Conservation (phyloP, 1,140 invertebrate species). For the Zaprionus gabonicus region DNA sequence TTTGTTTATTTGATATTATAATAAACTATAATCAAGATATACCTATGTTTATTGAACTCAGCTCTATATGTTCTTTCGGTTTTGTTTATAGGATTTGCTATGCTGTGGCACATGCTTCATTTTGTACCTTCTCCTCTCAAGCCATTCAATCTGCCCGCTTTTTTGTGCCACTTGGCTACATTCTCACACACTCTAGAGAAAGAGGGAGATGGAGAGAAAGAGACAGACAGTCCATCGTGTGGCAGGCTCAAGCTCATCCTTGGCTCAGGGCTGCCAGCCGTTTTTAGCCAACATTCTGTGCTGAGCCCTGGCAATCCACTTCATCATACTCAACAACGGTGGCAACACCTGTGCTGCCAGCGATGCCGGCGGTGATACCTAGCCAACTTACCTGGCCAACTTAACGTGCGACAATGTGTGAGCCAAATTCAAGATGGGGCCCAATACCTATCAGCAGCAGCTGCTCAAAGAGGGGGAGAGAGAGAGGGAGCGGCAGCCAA, state of each 20-base stretch:
- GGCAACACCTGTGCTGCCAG: slow-evolving; percentile 57
- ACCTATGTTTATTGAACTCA: no score
- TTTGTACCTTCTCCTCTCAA: not conserved
- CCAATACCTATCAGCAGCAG: slow-evolving; percentile 55
- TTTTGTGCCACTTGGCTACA: slow-evolving; percentile 23
- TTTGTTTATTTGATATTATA: no score
- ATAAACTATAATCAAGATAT: no score
- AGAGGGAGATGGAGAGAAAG: not conserved
- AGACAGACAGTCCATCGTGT: slow-evolving; percentile 7
- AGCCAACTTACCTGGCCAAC: slow-evolving; percentile 46
- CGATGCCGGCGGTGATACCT: slow-evolving; percentile 22
- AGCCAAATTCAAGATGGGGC: slow-evolving; percentile 56
- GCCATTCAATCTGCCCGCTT: slow-evolving; percentile 4
- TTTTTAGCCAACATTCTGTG: slow-evolving; percentile 23
- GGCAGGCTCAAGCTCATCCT: slow-evolving; percentile 3
- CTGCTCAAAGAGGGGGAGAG: slow-evolving; percentile 15
- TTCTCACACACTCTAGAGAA: not conserved
- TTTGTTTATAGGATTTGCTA: not conserved
- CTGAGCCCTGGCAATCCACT: slow-evolving; percentile 66
- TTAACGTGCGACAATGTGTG: slow-evolving; percentile 69
- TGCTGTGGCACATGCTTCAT: not conserved
- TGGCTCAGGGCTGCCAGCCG: slow-evolving; percentile 22
- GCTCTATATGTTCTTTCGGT: no score
- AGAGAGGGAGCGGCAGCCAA: slow-evolving; percentile 34
- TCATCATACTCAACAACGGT: slow-evolving; percentile 68